Evolutionary conservation across 2,888 invertebrate species (phyloP).

Genomic region (Meliscaeva auricollis): DNA sequence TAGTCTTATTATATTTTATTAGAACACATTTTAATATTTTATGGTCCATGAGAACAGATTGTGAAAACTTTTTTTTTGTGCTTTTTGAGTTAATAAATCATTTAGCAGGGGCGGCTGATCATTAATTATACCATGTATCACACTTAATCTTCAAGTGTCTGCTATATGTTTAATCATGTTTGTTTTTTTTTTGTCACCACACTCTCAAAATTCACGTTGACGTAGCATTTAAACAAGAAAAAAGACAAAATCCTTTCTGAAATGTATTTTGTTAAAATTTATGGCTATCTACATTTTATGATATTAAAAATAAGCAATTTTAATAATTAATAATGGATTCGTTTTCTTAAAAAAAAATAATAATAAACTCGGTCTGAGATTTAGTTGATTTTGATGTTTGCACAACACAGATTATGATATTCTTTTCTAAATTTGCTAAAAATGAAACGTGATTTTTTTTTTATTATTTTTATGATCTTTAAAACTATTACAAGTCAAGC

Average conservation of each 20-base stretch:
- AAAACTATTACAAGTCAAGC: too few species aligned
- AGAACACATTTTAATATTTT: constrained; percentile 27
- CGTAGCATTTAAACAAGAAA: neutral
- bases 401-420: too few species aligned
- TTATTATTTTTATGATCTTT: too few species aligned
- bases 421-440: too few species aligned
- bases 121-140: constrained; percentile 31
- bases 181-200: neutral
- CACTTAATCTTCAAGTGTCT: constrained; percentile 43
- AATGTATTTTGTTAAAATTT: constrained; percentile 1
- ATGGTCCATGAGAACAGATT: constrained; percentile 29
- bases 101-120: constrained; percentile 12
- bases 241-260: neutral
- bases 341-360: neutral
- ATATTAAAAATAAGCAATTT: constrained; percentile 1
- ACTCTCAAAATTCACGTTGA: neutral
- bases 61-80: neutral
- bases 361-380: too few species aligned
- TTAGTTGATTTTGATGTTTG: too few species aligned
- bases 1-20: constrained; percentile 8
- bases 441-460: too few species aligned
- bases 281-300: neutral
- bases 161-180: constrained; percentile 9
- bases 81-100: constrained; percentile 18
- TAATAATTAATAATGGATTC: neutral